Evolutionary conservation across 1,140 invertebrate species (phyloP), one percentile per base, ranked within the genome.

Genomic region (Diorhabda carinulata): DNA sequence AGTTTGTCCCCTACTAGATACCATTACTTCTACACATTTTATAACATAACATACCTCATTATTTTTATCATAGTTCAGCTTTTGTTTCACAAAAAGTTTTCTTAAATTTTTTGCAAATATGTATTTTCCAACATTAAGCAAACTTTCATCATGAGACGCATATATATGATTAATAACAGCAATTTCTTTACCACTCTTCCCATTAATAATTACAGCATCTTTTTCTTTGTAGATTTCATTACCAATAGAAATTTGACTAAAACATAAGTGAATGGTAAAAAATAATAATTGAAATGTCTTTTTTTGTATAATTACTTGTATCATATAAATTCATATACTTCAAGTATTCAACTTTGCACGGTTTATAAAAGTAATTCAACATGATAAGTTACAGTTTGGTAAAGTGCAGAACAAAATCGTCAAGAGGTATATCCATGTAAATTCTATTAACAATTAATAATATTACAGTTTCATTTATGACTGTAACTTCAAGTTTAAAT

Each of bases 51-150:
- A 57, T 57, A 65, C 64, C 64, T 65, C 64, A 58, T 42, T 65
- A 25, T 57, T 42, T 41, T 65, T 41, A 43, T 57, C 41, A 10
- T 42, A 57, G 3, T 25, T 5, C 8, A 41, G 57, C 6, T 40
- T 41, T 25, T 57, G 10, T 25, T 42, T 57, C 40, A 42, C 42
- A 8, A 65, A 65, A 8, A 42, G n/a, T 5, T 47, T 42, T 56
- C 42, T 65, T 43, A 65, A 56, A 57, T 65, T 57, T 6, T n/a
- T 57, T 6, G 64, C 64, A n/a, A 65, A 65, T 56, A 57, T 8
- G n/a, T 65, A 65, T 57, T 43, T 65, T 57, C 64, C 41, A 9
- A 65, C 52, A 61, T 41, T 43, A 9, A 61, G 42, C 40, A 52
- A 52, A 52, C n/a, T 52, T 61, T 40, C 25, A 41, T 41, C 59